phyloP scores from a whole-genome alignment of 2,888 invertebrate genomes.

The Myathropa florea region DNA sequence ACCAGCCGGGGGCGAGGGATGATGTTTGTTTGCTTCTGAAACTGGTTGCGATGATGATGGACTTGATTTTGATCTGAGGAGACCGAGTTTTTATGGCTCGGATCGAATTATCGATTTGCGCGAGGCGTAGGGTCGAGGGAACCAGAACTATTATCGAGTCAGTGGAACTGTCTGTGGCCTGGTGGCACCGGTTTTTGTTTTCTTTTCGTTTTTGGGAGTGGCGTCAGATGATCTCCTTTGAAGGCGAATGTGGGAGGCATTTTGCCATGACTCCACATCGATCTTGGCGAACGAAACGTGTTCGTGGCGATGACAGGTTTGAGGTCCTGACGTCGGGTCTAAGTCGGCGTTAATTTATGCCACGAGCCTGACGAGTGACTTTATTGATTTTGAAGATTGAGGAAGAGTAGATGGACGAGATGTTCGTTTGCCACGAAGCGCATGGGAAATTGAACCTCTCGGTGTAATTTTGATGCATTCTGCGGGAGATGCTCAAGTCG shows the following conservation, averaged over 20 bases:
- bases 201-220: neutral
- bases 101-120: neutral
- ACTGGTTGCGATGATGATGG: neutral
- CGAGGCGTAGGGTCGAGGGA: too few relatives aligned
- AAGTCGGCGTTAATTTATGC: too few relatives aligned
- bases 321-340: neutral
- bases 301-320: too few relatives aligned
- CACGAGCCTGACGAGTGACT: too few relatives aligned
- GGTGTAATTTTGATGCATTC: too few relatives aligned
- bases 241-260: neutral
- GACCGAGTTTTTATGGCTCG: neutral
- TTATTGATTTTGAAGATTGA: too few relatives aligned
- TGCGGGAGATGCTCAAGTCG: too few relatives aligned
- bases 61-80: neutral
- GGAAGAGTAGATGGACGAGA: too few relatives aligned
- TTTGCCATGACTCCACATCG: too few relatives aligned
- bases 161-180: neutral
- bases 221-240: neutral
- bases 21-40: neutral
- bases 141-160: too few relatives aligned
- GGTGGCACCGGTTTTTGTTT: neutral
- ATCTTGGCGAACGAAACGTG: neutral
- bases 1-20: neutral
- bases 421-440: too few relatives aligned
- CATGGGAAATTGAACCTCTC: too few relatives aligned